Evolutionary conservation across 2,888 invertebrate genomes (phyloP), one percentile per base, ranked within the genome.

Genomic region (Acanthosepion pharaonis): DNA sequence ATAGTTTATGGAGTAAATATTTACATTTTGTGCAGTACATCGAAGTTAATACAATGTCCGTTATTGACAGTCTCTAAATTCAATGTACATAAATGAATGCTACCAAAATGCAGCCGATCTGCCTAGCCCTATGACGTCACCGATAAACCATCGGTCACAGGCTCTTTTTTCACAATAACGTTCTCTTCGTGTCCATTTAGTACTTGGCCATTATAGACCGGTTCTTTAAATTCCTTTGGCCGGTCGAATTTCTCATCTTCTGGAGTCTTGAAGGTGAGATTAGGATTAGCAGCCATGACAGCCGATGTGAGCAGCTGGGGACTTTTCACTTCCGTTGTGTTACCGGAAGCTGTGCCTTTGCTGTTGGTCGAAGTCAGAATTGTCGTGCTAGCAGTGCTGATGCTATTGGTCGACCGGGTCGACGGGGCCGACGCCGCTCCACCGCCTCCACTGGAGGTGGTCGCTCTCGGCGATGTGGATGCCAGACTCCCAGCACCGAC

Each of bases 71-170:
- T n/a, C 78, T 78, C 78, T 78, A 78, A 78, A n/a, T 78, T 78
- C 78, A 78, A 78, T 78, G 78, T 78, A 78, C 78, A n/a, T n/a
- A 15, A 78, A 78, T 78, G 78, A n/a, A 78, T 33, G 78, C n/a
- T 33, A 78, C 78, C n/a, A 78, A 78, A 33, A n/a, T 78, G 33
- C 78, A 78, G 78, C 78, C 78, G 78, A 78, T 78, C n/a, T 78
- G 78, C 78, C 78, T 78, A 78, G 78, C 78, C n/a, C 94, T 94
- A 94, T 94, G 94, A 94, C 94, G 94, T 94, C 64, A 94, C 94
- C 42, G 94, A 94, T 28, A 94, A 42, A 42, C 33, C 94, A 48
- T 94, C 94, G 5, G 94, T 94, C 5, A 94, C 28, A 15, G 94
- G 94, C 64, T 94, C 94, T 48, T n/a, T 94, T 94, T 94, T 94